Percentiles rank a stretch among this genome's conserved stretches.
These are phyloP conservation scores for Trematomus bernacchii DNA, from an alignment of 2,797 vertebrate genomes.

Conservation along the genomic window DNA sequence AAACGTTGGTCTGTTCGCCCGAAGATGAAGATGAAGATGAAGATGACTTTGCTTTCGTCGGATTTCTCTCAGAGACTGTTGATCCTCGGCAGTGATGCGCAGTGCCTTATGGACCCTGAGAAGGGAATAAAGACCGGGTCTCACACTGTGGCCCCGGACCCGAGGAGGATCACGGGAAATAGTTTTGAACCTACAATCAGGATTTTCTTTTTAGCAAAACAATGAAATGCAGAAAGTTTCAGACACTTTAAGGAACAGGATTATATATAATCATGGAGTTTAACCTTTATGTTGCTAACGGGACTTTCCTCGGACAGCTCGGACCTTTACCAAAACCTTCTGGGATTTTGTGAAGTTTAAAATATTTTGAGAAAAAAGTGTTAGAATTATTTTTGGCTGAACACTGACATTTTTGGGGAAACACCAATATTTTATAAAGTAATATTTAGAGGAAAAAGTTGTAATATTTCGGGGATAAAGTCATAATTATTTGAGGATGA, in stretches of 20 bases:
- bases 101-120: slow-evolving; percentile 53
- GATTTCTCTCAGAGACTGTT: slow-evolving; percentile 14
- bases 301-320: no score
- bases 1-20: neutral
- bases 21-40: slow-evolving; percentile 27
- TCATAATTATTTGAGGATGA: no score
- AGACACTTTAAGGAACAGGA: no score
- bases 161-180: neutral
- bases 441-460: neutral
- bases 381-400: no score
- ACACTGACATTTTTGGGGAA: no score
- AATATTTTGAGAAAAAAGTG: no score
- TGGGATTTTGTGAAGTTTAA: no score
- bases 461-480: neutral
- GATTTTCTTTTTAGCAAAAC: neutral
- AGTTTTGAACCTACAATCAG: neutral
- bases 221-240: neutral
- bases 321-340: no score
- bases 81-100: neutral
- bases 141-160: slow-evolving; percentile 17
- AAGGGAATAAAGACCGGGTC: slow-evolving; percentile 1
- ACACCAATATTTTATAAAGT: no score
- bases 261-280: no score
- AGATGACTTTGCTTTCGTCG: neutral
- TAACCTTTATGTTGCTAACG: no score